phyloP scores from a whole-genome alignment of 2,888 invertebrate genomes.

The Ochropleura leucogaster region DNA sequence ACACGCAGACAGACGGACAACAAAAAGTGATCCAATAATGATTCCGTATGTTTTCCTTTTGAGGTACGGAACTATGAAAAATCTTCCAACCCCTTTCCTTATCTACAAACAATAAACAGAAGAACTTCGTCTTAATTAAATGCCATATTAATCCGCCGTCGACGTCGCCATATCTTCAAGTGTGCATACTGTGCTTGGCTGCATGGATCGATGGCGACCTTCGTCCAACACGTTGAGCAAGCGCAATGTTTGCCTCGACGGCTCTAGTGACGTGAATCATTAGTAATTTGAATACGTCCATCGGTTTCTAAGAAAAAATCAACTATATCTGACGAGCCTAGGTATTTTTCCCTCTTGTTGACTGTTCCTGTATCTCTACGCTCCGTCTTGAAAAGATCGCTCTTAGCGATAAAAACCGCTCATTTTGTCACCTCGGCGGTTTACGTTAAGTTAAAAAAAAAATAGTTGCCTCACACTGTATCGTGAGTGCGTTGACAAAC shows the following conservation, averaged over 20 bases:
- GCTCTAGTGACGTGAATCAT: slow-evolving; percentile 34
- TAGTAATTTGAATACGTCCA: slow-evolving; percentile 17
- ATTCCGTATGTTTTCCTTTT: no score
- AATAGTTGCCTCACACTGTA: no score
- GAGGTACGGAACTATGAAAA: no score
- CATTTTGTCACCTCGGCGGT: not conserved
- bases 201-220: slow-evolving; percentile 45
- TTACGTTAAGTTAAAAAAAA: not conserved
- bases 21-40: no score
- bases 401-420: not conserved
- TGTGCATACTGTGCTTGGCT: not conserved
- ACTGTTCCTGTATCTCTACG: no score
- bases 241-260: slow-evolving; percentile 30
- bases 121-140: slow-evolving; percentile 43
- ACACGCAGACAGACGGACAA: no score
- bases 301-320: no score
- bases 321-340: no score
- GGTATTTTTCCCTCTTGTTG: no score
- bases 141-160: slow-evolving; percentile 12
- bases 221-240: slow-evolving; percentile 51
- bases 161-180: no score
- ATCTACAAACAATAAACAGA: not conserved
- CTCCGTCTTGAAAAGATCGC: not conserved
- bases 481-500: no score
- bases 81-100: not conserved